Evolutionary conservation across 2,888 invertebrate genomes (phyloP), one percentile per base, ranked within the genome.

Genomic region (Synergus japonicus): DNA sequence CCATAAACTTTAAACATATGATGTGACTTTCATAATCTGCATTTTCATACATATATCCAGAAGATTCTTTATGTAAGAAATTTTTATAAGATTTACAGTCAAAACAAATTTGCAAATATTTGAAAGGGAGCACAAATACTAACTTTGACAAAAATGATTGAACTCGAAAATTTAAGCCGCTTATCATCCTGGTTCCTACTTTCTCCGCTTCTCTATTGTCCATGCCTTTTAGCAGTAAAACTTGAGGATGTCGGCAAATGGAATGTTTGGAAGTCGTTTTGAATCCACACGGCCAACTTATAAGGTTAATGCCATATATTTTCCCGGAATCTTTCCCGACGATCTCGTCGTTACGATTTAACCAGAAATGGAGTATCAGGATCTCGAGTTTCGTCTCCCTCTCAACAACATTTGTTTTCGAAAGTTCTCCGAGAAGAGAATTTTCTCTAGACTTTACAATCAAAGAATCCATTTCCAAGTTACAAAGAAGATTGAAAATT

Each of bases 211-310:
- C 29, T 67, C 5, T 22, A 46, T 67, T 67, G 41, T 46, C 67
- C n/a, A 29, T 12, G 8, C 12, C 13, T 67, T 46, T 22, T 46
- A 44, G 67, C 44, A 22, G 67, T 44, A 22, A 67, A 67, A 69
- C 46, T 66, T n/a, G 65, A 29, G 22, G 60, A 60, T 60, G 60
- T 60, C 22, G 60, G 60, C 60, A 13, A 60, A 60, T 60, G 22
- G 22, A 29, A 69, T 69, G 67, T 67, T 67, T 67, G 69, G 13
- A 15, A 69, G 29, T 49, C 69, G 46, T 69, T 69, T 69, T 46
- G 29, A 46, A 49, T 46, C 22, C 18, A 46, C 43, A 15, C 8
- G 15, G 22, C 43, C 9, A 69, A 69, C 46, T 69, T 69, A 69
- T 69, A 69, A 69, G 29, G 69, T 69, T 22, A n/a, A 13, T 49